A percentile compares a stretch with the other conserved stretches of the same genome.
These are phyloP conservation scores for Rhingia rostrata DNA, from an alignment of 2,888 invertebrate genomes.

Conservation along the genomic window DNA sequence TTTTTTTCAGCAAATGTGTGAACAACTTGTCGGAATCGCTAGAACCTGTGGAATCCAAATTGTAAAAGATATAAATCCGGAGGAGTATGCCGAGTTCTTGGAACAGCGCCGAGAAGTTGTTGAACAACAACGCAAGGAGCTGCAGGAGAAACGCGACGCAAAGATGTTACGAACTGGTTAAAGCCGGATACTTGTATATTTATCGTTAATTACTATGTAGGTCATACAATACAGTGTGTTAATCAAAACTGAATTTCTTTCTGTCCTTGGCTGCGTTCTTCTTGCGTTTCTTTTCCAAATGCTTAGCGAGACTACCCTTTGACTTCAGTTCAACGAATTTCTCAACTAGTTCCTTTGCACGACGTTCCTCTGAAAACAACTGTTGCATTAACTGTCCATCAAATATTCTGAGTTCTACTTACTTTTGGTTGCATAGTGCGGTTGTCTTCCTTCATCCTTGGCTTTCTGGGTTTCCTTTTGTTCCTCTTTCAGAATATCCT, in stretches of 20 bases:
- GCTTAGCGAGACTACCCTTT: conserved; percentile 90
- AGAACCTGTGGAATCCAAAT: conserved; percentile 93
- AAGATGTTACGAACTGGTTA: conserved; percentile 93
- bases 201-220: conserved; percentile 59
- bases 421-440: conserved; percentile 90
- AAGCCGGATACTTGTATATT: conserved; percentile 66
- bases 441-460: conserved; percentile 88
- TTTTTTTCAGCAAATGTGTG: conserved; percentile 88
- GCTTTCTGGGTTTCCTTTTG: conserved; percentile 85
- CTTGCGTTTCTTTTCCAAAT: conserved; percentile 91
- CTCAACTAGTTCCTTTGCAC: conserved; percentile 88
- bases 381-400: neutral
- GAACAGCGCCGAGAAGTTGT: conserved; percentile 88
- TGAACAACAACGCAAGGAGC: conserved; percentile 88
- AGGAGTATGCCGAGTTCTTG: conserved; percentile 92
- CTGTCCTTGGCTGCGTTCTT: conserved; percentile 85
- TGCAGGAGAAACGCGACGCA: conserved; percentile 93
- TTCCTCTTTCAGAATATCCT: conserved; percentile 84
- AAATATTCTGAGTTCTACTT: conserved; percentile 76
- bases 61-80: conserved; percentile 89
- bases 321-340: conserved; percentile 92
- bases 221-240: conserved; percentile 51
- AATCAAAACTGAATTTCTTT: conserved; percentile 81
- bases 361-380: conserved; percentile 88
- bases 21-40: conserved; percentile 90